Evolutionary conservation across 2,797 vertebrate species (phyloP), one percentile per base, ranked within the genome.

Genomic region (Pseudopleuronectes americanus): DNA sequence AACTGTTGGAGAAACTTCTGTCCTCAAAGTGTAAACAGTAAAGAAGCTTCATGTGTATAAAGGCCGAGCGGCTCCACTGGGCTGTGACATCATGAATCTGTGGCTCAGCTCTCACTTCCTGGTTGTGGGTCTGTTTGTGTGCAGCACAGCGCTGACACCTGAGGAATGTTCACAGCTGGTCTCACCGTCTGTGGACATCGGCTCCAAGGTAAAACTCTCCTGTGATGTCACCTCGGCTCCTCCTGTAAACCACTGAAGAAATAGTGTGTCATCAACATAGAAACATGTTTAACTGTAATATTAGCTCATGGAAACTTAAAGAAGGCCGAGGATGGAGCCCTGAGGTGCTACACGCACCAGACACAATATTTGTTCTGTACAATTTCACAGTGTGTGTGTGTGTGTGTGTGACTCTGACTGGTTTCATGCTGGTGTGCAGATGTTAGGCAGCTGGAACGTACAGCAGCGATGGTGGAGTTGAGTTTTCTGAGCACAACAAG

Each of bases 21-120:
- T 3, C 33, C 33, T 38, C 36, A 38, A 4, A 38, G 36, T 38
- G 36, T 13, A 12, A 38, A 38, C 36, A 38, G 3, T 9, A 9
- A 9, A 12, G 3, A 10, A 33, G 31, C 8, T 0, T 33, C 31
- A 3, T 12, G 1, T 12, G 36, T 38, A 38, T 38, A 38, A 38
- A 38, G 36, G 36, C 36, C 10, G 36, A 4, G 31, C 36, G 9
- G 0, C 36, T 12, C 36, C 36, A 4, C n/a, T n/a, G n/a, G 10
- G 17, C 43, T 6, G 38, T 47, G 45, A n/a, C 71, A 63, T 47
- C 61, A 84, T 87, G 85, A 70, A 33, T 12, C 53, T 80, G 65
- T 64, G 64, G 54, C 17, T 77, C 26, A 16, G 28, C n/a, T 0
- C 14, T 56, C 33, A 12, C 12, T 8, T 82, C 59, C 63, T 85